Base-by-base conservation (phyloP, 2,113 vertebrate species). In the Hystrix cristata region DNA sequence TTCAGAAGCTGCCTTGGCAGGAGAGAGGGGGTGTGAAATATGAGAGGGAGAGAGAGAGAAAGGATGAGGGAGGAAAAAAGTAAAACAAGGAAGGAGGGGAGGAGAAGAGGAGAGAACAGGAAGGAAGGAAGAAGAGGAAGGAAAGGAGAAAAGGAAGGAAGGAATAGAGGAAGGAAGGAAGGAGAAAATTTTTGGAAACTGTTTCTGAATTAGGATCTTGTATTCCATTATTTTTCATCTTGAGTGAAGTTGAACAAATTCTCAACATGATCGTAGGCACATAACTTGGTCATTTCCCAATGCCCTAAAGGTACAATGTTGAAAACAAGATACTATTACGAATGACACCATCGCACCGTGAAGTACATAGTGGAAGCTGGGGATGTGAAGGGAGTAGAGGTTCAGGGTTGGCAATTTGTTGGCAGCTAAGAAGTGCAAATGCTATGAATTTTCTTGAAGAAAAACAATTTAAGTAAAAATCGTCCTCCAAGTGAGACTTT, bases 121-220 rank as follows among this genome's bases (percentile, higher is more conserved):
- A 1, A 43, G 9, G 15, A 11, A 90, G 4, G 25, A 0, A 25
- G 9, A 0, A 16, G 1, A 38, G 1, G 1, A 0, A 71, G 0
- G 29, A 12, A 11, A 2, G 2, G 14, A 48, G 21, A 2, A 2
- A 14, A 1, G 16, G 4, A 10, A 10, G 19, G 2, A 0, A 53
- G 3, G 5, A 14, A 67, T 1, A 7, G 5, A 79, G 18, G 18
- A 7, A 46, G 13, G 5, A 29, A 46, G 43, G 11, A 7, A 18
- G 8, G 10, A 4, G 72, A 43, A 38, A 51, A 43, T 0, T 88
- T 57, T 21, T 19, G 48, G 19, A 10, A 57, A 80, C 34, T 87
- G 38, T 21, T 53, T 80, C 48, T 88, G 69, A 89, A 46, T 59
- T 72, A 87, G 43, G 23, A 38, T 16, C 1, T 51, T 90, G 3